Base-by-base conservation (phyloP, 2,113 vertebrate species). In the Casuarius casuarius region DNA sequence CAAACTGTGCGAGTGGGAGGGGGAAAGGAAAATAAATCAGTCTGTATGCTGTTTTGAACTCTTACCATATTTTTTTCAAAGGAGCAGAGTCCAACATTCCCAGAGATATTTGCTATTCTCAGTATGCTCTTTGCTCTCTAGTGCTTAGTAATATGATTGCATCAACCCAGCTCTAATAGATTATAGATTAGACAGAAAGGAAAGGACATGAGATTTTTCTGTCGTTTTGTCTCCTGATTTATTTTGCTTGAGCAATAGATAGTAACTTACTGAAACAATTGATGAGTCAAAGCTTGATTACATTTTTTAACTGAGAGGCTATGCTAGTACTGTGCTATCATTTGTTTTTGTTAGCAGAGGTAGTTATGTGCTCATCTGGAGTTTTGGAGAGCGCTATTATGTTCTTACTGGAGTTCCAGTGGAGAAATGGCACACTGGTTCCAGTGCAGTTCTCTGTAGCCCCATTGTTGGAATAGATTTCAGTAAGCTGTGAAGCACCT, bases 181-280 rank as follows among this genome's bases (percentile, higher is more conserved):
- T 87, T 84, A 92, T 58, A 87, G 70, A 92, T 96, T 68, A 92
- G 48, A 12, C 84, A 91, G 61, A 89, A 88, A 49, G 0, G 8
- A 94, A 88, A 83, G 44, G 42, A 35, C 85, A 82, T 16, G 38
- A 48, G 22, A 46, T 79, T 79, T 25, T 59, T 65, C 78, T 95
- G 72, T 66, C 0, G 0, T 62, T n/a, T 33, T 75, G 19, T 48
- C 42, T 78, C n/a, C 13, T 15, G 6, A 42, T 68, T 80, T 93
- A 40, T 74, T 59, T 87, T 84, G 35, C 44, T 84, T 85, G 86
- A 84, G 65, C 72, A 78, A 49, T 46, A 94, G 84, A 17, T 81
- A 88, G 84, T 87, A 67, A 84, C 87, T 92, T 54, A 92, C 70
- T 89, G 87, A 89, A 77, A 51, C 46, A 75, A 38, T 20, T 31